Evolutionary conservation across 1,140 invertebrate genomes (phyloP), one percentile per base, ranked within the genome.

Genomic region (Psix sp.): DNA sequence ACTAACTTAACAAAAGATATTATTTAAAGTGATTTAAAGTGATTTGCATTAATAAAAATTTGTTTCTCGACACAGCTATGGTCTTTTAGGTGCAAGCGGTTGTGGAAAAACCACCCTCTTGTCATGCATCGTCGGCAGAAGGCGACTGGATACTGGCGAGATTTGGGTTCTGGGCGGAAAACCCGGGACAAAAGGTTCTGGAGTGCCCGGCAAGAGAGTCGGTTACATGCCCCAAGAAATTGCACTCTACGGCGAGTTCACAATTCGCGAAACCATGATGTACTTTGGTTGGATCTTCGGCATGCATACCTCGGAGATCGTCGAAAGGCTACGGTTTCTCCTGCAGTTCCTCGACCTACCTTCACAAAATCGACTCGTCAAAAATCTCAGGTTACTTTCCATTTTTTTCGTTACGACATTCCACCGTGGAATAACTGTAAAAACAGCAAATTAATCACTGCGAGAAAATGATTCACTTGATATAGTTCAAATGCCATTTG

Each of bases 281-380:
- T 98, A 98, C 82, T 98, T 98, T 85, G 97, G 97, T n/a, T 94
- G 95, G 90, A 94, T 98, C 74, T 96, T 96, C 81, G 94, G 95
- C 49, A 97, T 98, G 95, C 89, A 90, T 74, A 92, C 92, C 2
- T 83, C 88, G 17, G 92, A 95, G 82, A 95, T 98, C 54, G 87
- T 91, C 13, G 92, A 94, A 65, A 90, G 96, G 77, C 90, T 95
- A 60, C 90, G 93, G 60, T 98, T 98, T 87, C 88, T 99, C 2
- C 84, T 98, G 0, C 92, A 95, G 79, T 97, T 99, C 82, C 88
- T 98, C 2, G 94, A 96, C 84, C 87, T 98, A 67, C 95, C 96
- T 1, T 92, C 93, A 72, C 91, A 94, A 78, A 94, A 93, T 81
- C 89, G 95, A 45, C 88, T 95, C 77, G 94, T 99, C 0, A 94